phyloP scores from a whole-genome alignment of 2,888 invertebrate species.

The Drosophila pseudotakahashii region DNA sequence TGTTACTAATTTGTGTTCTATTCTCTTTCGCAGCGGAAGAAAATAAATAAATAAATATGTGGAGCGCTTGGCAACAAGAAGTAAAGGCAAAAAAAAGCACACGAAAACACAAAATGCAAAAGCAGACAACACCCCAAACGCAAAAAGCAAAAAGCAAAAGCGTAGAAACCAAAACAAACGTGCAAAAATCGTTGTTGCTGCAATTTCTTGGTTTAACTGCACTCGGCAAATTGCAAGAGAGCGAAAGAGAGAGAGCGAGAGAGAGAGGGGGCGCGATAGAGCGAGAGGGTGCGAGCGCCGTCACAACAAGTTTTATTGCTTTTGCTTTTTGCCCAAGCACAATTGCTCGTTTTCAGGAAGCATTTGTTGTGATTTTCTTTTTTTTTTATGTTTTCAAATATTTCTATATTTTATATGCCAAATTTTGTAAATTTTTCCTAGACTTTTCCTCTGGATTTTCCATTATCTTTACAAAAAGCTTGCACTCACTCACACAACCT shows the following conservation, averaged over 20 bases:
- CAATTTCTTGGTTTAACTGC: slow-evolving; percentile 35
- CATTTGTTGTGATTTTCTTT: neutral
- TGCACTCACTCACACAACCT: slow-evolving; percentile 9
- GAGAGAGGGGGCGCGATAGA: neutral
- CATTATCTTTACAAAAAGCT: slow-evolving; percentile 2
- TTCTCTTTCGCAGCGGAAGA: slow-evolving; percentile 20
- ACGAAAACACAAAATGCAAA: neutral
- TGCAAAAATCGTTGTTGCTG: slow-evolving; percentile 25
- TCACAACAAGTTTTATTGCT: slow-evolving; percentile 26
- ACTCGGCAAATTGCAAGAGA: slow-evolving; percentile 37
- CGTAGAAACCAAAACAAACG: slow-evolving; percentile 23
- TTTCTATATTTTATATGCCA: neutral
- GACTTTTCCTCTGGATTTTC: neutral
- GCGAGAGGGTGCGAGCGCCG: slow-evolving; percentile 12
- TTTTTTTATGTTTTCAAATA: neutral
- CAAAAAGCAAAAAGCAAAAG: slow-evolving; percentile 3
- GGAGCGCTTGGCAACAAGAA: slow-evolving; percentile 35
- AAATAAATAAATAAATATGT: slow-evolving; percentile 19
- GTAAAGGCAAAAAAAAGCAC: slow-evolving; percentile 1
- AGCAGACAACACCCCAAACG: slow-evolving; percentile 9
- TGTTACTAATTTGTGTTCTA: slow-evolving; percentile 16
- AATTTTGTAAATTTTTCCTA: neutral
- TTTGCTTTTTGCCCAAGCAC: slow-evolving; percentile 8
- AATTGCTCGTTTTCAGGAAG: neutral
- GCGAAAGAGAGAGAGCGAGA: neutral